Base-by-base conservation (phyloP, 2,113 vertebrate species). In the Cephalopholis sonnerati region DNA sequence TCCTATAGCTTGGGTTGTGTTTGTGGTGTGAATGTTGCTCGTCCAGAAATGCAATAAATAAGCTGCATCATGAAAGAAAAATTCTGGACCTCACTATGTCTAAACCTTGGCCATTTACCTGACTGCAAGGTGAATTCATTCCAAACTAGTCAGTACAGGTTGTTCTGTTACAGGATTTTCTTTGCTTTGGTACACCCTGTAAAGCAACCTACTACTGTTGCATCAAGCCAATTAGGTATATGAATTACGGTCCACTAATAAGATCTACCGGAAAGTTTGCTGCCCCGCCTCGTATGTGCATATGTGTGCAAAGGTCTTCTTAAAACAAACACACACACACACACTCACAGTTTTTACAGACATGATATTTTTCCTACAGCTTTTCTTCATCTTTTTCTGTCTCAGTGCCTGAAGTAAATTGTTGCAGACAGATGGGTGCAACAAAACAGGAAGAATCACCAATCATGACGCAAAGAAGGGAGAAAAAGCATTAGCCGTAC, bases 401-500 rank as follows among this genome's bases (percentile, higher is more conserved):
- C 41, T 84, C 29, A 32, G 2, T 18, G 74, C 27, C 27, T 74
- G 17, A 48, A 51, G 27, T 73, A 62, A 79, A 84, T 54, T 25
- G 41, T 16, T 41, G 25, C 46, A 3, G 48, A 84, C 70, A 77
- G 77, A 84, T 58, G 44, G 25, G 87, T 11, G 48, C 17, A 73
- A 71, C 27, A 67, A 67, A 80, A 87, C 32, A 57, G 32, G 41
- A 68, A 66, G 59, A 86, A 77, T 41, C 83, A 64, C 79, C 48
- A 65, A 62, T 78, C 74, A 69, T 25, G 58, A 48, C 0, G 62
- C 27, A 70, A 86, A 79, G 79, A 78, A 22, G 59, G 79, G 51
- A 82, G 63, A 73, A 65, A 44, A 70, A 82, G 78, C 51, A 71
- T 82, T 71, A 78, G 78, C 83, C 67, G 36, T 39, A 64, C 32